These are phyloP conservation scores for Mimas tiliae DNA, from an alignment of 2,888 invertebrate genomes.

Conservation along the genomic window DNA sequence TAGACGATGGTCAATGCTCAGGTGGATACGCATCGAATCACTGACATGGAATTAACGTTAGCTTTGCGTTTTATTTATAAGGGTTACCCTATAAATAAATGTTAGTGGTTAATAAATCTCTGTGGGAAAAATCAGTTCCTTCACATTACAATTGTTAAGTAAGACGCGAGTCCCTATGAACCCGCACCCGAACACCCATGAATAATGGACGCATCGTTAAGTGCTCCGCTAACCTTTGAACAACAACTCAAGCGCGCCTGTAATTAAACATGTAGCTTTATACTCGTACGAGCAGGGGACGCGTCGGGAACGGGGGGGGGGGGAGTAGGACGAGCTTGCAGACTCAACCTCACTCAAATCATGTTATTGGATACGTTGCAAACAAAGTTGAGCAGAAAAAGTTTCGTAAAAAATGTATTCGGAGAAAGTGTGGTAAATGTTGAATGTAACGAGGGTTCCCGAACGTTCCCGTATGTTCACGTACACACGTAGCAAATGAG, in stretches of 20 bases:
- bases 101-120: neutral
- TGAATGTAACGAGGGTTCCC: slow-evolving; percentile 12
- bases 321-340: neutral
- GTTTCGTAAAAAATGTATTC: slow-evolving; percentile 1
- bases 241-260: slow-evolving; percentile 20
- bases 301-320: neutral
- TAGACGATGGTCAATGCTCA: too few species aligned
- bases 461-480: neutral
- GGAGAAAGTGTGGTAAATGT: slow-evolving; percentile 15
- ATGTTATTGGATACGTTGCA: slow-evolving; percentile 15
- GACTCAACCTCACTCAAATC: slow-evolving; percentile 2
- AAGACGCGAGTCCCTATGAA: neutral
- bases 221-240: slow-evolving; percentile 23
- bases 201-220: slow-evolving; percentile 23
- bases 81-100: too few species aligned
- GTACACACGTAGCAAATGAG: neutral
- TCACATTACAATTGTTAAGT: slow-evolving; percentile 5
- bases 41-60: too few species aligned
- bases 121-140: too few species aligned
- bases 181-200: neutral
- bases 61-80: too few species aligned
- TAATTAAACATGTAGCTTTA: slow-evolving; percentile 23
- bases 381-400: slow-evolving; percentile 10
- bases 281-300: neutral
- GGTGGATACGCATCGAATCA: too few species aligned